Percentiles rank a stretch among this genome's conserved stretches.
These are phyloP conservation scores for Rhinogobio ventralis DNA, from an alignment of 2,797 vertebrate genomes.

Conservation along the genomic window DNA sequence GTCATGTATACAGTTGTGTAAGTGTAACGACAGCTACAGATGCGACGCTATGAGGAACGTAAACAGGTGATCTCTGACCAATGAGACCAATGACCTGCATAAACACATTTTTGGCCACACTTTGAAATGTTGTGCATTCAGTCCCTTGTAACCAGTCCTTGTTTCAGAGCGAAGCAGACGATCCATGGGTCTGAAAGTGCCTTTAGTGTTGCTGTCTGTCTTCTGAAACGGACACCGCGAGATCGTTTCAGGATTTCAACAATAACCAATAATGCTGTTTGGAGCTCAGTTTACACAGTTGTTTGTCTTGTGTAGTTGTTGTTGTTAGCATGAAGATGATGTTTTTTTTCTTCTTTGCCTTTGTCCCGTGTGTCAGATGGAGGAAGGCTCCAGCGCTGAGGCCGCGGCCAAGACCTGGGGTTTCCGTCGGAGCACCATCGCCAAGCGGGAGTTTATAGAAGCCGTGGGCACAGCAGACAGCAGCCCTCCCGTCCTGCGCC, in stretches of 20 bases:
- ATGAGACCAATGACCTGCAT: background rate
- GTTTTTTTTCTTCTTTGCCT: background rate
- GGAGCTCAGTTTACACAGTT: background rate
- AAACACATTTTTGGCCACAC: background rate
- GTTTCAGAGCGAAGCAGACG: background rate
- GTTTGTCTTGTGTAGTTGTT: background rate
- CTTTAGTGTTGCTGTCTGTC: background rate
- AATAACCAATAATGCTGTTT: background rate
- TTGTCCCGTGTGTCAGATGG: background rate
- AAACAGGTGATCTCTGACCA: background rate
- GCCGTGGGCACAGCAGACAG: constrained; percentile 77
- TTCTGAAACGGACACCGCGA: no score
- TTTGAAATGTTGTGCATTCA: no score
- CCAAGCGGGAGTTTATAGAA: constrained; percentile 85
- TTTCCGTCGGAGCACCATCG: constrained; percentile 93
- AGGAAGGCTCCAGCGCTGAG: background rate
- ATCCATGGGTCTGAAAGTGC: background rate
- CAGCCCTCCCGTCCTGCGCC: constrained; percentile 75
- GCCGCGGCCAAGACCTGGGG: constrained; percentile 87
- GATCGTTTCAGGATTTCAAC: background rate
- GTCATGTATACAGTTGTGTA: background rate
- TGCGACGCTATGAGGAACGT: background rate
- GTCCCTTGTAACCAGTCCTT: no score
- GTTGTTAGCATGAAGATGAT: background rate
- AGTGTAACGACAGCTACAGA: background rate